Percentiles rank a stretch among this genome's conserved stretches.
These are phyloP conservation scores for Aphodius sticticus DNA, from an alignment of 2,888 invertebrate genomes.

Conservation along the genomic window DNA sequence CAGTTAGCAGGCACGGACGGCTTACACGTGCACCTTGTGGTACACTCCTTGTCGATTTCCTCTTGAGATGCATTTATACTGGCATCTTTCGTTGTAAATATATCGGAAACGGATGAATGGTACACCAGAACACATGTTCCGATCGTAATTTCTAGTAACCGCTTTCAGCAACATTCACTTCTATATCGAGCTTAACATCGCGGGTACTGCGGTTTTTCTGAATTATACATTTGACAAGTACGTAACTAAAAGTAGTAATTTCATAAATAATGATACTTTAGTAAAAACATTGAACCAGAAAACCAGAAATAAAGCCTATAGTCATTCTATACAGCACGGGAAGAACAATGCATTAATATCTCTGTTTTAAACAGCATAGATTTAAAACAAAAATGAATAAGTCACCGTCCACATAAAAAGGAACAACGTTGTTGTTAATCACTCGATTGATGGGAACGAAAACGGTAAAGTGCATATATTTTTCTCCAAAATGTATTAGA, in stretches of 20 bases:
- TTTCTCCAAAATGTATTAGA: too few relatives aligned
- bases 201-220: not conserved
- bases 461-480: too few relatives aligned
- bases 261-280: too few relatives aligned
- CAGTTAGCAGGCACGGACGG: slow-evolving; percentile 18
- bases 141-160: not conserved
- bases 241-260: not conserved
- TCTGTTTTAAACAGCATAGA: too few relatives aligned
- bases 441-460: too few relatives aligned
- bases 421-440: too few relatives aligned
- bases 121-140: slow-evolving; percentile 4
- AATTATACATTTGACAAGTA: not conserved
- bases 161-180: not conserved
- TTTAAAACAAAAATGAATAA: too few relatives aligned
- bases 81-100: not conserved
- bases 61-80: not conserved
- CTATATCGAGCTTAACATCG: not conserved
- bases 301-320: too few relatives aligned
- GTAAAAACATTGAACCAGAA: too few relatives aligned
- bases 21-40: not conserved
- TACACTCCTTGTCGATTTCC: not conserved
- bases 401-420: too few relatives aligned
- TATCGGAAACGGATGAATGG: not conserved
- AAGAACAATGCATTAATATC: too few relatives aligned
- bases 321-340: too few relatives aligned